Evolutionary conservation across 1,140 invertebrate genomes (phyloP).

Genomic region (Dryas iulia): DNA sequence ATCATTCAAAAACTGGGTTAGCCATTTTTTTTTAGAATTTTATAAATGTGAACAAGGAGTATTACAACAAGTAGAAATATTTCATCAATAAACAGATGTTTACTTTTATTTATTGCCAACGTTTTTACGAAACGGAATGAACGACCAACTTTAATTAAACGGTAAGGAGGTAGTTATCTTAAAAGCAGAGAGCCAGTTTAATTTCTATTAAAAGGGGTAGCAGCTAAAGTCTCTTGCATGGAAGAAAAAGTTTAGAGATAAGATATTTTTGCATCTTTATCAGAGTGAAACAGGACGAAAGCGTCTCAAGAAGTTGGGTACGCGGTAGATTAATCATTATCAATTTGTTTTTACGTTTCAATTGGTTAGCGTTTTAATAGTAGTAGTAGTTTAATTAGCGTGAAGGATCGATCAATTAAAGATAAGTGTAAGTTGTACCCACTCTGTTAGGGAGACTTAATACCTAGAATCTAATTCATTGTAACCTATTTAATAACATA

Average conservation of each 20-base stretch:
- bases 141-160: slow-evolving; percentile 54
- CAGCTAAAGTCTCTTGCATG: slow-evolving; percentile 48
- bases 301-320: slow-evolving; percentile 39
- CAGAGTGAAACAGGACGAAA: slow-evolving; percentile 44
- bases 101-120: background rate
- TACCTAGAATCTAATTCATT: too few relatives aligned
- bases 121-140: slow-evolving; percentile 19
- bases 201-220: slow-evolving; percentile 70
- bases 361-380: too few relatives aligned
- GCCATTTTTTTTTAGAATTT: too few relatives aligned
- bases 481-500: too few relatives aligned
- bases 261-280: slow-evolving; percentile 67
- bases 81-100: too few relatives aligned
- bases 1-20: too few relatives aligned
- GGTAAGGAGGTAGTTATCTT: slow-evolving; percentile 57
- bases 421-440: too few relatives aligned
- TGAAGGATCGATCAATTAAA: too few relatives aligned
- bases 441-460: too few relatives aligned
- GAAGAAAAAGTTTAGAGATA: slow-evolving; percentile 75
- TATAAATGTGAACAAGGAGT: too few relatives aligned
- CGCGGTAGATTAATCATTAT: slow-evolving; percentile 57
- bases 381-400: too few relatives aligned
- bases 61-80: too few relatives aligned
- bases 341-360: background rate
- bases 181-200: slow-evolving; percentile 63